A percentile compares a stretch with the other conserved stretches of the same genome.
These are phyloP conservation scores for Collichthys lucidus DNA, from an alignment of 2,113 vertebrate genomes.

Conservation along the genomic window DNA sequence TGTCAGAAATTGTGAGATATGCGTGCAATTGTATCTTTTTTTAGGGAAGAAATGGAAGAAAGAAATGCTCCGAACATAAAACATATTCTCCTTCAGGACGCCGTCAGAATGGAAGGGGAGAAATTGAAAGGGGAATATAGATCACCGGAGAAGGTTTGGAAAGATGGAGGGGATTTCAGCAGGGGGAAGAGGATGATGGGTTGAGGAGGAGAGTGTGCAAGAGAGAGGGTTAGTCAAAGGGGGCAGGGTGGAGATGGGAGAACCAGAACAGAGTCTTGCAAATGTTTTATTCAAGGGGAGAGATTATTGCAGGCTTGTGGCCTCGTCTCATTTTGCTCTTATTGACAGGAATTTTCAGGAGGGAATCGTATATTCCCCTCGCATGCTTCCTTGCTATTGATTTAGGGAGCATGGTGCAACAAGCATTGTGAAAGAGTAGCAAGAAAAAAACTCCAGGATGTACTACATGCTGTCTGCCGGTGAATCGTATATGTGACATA, in stretches of 20 bases:
- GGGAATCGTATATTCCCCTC: constrained; percentile 2
- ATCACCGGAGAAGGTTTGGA: constrained; percentile 27
- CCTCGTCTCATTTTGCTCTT: constrained; percentile 52
- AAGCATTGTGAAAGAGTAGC: not conserved
- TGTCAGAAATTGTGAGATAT: not conserved
- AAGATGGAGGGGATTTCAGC: constrained; percentile 33
- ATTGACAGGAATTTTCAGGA: constrained; percentile 46
- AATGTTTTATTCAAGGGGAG: constrained; percentile 56
- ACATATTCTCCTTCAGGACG: constrained; percentile 12
- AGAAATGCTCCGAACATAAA: not conserved
- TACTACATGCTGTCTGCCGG: not conserved
- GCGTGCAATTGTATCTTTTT: not conserved
- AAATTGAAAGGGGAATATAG: constrained; percentile 40
- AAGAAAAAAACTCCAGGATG: not conserved
- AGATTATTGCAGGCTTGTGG: constrained; percentile 50
- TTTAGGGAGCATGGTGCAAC: not conserved
- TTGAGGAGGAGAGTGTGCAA: constrained; percentile 4
- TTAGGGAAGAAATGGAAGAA: not conserved
- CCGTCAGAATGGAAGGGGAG: not conserved
- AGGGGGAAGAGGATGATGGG: constrained; percentile 21
- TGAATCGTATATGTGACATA: not conserved
- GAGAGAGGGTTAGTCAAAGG: not conserved
- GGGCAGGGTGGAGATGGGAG: constrained; percentile 13
- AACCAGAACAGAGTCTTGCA: constrained; percentile 19
- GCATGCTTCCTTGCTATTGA: constrained; percentile 1